These are phyloP conservation scores for Nesidiocoris tenuis DNA, from an alignment of 2,888 invertebrate species.

Conservation along the genomic window DNA sequence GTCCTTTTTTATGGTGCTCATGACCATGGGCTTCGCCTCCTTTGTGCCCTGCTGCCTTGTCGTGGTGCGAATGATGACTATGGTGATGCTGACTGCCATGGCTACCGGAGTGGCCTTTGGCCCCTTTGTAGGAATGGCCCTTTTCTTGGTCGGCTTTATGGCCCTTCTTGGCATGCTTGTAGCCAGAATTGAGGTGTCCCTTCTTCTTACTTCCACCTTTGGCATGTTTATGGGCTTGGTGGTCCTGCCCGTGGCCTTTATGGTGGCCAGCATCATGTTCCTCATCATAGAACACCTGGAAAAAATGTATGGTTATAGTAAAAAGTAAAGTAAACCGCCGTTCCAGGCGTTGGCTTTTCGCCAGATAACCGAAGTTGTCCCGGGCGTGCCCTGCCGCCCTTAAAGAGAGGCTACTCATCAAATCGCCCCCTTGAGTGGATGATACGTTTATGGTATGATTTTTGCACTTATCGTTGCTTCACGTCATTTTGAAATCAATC, in stretches of 20 bases:
- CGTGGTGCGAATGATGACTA: conserved; percentile 60
- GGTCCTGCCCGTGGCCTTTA: conserved; percentile 63
- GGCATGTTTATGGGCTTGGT: conserved; percentile 60
- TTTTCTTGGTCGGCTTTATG: conserved; percentile 62
- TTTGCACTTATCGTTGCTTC: no score
- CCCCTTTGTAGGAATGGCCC: conserved; percentile 59
- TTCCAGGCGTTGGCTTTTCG: no score
- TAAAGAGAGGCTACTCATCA: no score
- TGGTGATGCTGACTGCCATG: conserved; percentile 62
- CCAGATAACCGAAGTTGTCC: no score
- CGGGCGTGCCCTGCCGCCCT: no score
- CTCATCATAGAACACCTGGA: conserved; percentile 65
- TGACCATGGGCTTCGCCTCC: conserved; percentile 55
- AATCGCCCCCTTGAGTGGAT: no score
- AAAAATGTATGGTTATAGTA: background rate
- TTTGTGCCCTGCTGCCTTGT: conserved; percentile 59
- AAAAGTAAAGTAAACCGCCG: no score
- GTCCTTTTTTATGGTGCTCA: conserved; percentile 27
- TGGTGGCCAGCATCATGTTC: conserved; percentile 67
- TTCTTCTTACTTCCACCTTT: conserved; percentile 63
- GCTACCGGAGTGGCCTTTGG: conserved; percentile 61
- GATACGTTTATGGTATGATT: no score
- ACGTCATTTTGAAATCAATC: no score
- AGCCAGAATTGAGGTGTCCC: conserved; percentile 59
- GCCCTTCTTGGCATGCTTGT: conserved; percentile 59